Percentiles rank a stretch among this genome's conserved stretches.
phyloP scores from a whole-genome alignment of 1,140 invertebrate species.

The Leptonema lineaticorne region DNA sequence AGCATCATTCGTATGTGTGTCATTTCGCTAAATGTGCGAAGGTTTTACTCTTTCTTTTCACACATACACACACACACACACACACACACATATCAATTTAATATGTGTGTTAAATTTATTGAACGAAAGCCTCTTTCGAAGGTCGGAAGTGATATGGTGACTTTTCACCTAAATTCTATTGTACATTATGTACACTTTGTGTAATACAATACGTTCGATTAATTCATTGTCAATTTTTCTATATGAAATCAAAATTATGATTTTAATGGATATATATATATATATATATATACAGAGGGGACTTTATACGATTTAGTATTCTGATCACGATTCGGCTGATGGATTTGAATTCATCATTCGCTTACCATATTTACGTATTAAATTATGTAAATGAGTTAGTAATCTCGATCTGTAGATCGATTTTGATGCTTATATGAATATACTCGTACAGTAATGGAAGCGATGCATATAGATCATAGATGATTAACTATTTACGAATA shows the following conservation, averaged over 20 bases:
- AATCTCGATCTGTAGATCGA: no score
- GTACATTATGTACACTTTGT: neutral
- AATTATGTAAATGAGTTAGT: neutral
- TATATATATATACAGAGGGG: no score
- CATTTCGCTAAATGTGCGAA: constrained; percentile 7
- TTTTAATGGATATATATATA: no score
- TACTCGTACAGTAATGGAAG: no score
- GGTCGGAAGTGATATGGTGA: constrained; percentile 12
- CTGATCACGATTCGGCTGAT: neutral
- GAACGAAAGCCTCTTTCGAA: constrained; percentile 1
- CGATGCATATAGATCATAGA: no score
- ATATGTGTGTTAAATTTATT: neutral
- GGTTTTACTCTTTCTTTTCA: neutral
- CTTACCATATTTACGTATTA: neutral
- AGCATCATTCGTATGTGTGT: constrained; percentile 17
- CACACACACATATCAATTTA: no score
- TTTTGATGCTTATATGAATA: no score
- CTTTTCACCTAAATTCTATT: neutral
- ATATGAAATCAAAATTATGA: no score
- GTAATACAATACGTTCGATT: no score
- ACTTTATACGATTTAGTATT: neutral
- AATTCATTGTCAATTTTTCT: no score
- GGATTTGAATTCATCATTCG: constrained; percentile 3
- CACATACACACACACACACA: no score
- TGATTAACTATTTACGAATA: no score